These are phyloP conservation scores for Mactromeris polynyma DNA, from an alignment of 2,888 invertebrate genomes.

Conservation along the genomic window DNA sequence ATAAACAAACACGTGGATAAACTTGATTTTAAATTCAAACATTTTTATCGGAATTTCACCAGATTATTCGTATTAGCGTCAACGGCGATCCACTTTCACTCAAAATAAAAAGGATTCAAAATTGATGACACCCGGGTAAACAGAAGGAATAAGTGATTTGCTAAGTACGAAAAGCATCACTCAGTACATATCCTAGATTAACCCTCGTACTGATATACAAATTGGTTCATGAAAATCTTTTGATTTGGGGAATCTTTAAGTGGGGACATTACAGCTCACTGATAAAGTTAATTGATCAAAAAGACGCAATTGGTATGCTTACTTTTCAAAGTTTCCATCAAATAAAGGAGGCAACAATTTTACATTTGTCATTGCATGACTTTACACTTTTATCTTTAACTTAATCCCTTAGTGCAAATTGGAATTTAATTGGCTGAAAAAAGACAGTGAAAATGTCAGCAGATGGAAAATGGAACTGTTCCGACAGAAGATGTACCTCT, in stretches of 20 bases:
- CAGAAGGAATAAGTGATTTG: conserved; percentile 64
- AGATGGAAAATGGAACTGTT: background rate
- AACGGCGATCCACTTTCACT: conserved; percentile 69
- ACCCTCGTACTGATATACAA: conserved; percentile 41
- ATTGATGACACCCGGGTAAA: conserved; percentile 65
- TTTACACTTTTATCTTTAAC: conserved; percentile 5
- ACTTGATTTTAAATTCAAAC: conserved; percentile 69
- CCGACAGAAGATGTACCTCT: no score
- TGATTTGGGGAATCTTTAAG: conserved; percentile 55
- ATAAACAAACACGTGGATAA: conserved; percentile 70
- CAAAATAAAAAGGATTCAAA: conserved; percentile 66
- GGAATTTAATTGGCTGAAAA: background rate
- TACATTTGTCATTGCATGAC: conserved; percentile 19
- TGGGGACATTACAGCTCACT: conserved; percentile 39
- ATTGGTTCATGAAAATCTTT: conserved; percentile 46
- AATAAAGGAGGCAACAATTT: background rate
- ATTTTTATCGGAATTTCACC: conserved; percentile 65
- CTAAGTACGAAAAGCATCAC: conserved; percentile 65
- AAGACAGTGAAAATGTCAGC: background rate
- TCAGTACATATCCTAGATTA: conserved; percentile 43
- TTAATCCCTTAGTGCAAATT: background rate
- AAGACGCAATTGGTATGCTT: conserved; percentile 2
- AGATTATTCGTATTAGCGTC: conserved; percentile 69
- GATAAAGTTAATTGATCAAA: conserved; percentile 51
- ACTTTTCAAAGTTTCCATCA: background rate